Evolutionary conservation across 2,888 invertebrate genomes (phyloP).

Genomic region (Athalia rosae): DNA sequence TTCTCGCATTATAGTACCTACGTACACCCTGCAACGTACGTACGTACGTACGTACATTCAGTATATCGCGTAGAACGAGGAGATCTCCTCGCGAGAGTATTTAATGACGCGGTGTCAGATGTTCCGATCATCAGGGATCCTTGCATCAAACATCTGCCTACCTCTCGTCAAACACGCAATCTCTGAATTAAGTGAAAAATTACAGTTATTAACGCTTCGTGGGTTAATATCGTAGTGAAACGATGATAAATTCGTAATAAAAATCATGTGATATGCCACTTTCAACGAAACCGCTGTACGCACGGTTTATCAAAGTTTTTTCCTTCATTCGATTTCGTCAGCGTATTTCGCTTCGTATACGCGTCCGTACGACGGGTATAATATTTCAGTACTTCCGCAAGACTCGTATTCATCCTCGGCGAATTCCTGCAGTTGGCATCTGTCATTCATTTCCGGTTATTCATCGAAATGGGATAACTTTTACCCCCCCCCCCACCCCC

Average conservation of each 20-base stretch:
- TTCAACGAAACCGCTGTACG: background rate
- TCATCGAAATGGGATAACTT: constrained; percentile 38
- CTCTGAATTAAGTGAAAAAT: constrained; percentile 22
- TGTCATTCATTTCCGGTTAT: constrained; percentile 39
- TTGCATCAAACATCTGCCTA: constrained; percentile 39
- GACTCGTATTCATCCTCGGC: constrained; percentile 2
- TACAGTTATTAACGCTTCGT: constrained; percentile 7
- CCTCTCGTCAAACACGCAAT: constrained; percentile 34
- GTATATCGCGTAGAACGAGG: background rate
- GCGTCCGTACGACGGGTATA: background rate
- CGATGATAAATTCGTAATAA: background rate
- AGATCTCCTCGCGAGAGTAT: constrained; percentile 2
- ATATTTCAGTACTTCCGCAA: constrained; percentile 21
- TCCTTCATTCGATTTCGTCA: background rate
- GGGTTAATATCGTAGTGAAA: background rate
- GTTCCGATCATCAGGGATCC: constrained; percentile 39
- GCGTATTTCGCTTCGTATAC: background rate
- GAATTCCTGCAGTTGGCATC: constrained; percentile 30
- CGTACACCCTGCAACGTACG: no score
- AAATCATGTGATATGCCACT: background rate
- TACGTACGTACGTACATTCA: no score
- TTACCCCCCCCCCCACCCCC: no score
- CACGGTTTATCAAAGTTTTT: background rate
- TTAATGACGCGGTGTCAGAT: constrained; percentile 38
- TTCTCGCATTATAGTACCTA: background rate